Evolutionary conservation across 2,797 vertebrate species (phyloP), one percentile per base, ranked within the genome.

Genomic region (Calcarius lapponicus): DNA sequence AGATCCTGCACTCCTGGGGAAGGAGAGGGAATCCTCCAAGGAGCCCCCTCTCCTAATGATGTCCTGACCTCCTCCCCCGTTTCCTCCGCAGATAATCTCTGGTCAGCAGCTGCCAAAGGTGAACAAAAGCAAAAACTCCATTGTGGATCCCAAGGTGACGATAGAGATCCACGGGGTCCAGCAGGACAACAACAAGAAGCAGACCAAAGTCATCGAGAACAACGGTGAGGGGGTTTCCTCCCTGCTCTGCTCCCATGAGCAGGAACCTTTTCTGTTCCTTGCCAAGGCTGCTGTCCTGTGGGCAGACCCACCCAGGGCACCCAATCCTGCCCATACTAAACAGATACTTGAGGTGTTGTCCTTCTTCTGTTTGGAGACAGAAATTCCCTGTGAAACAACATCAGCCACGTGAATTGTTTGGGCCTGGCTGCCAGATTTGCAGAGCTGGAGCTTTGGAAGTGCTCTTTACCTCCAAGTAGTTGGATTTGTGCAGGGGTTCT

Each of bases 81-180:
- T 93, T 81, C 45, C 48, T 43, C 26, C 54, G 14, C 89, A 99
- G 99, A 97, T 99, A 81, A 99, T 99, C 96, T 99, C 99, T 61
- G 99, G 98, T 60, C 99, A 99, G 97, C 99, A 99, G 97, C 96
- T 99, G 62, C 99, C 99, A 19, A 99, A 99, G 95, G 88, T 99
- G 76, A 99, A 99, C 96, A 98, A 98, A 97, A 98, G 98, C 83
- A 99, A 99, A 92, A 99, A 97, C 31, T 99, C 99, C 36, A 99
- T 99, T 0, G 99, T 99, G 54, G 99, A 99, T 96, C 99, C 99
- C 20, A 98, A 98, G 94, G 99, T 99, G 43, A 98, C 95, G 0
- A 97, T 99, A 95, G 99, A 99, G 96, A 97, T 99, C 91, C 93
- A 96, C 0, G 99, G 99, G 0, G 98, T 99, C 58, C 97, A 97